A percentile compares a stretch with the other conserved stretches of the same genome.
phyloP scores from a whole-genome alignment of 2,797 vertebrate genomes.

The Enteromius treurensis region DNA sequence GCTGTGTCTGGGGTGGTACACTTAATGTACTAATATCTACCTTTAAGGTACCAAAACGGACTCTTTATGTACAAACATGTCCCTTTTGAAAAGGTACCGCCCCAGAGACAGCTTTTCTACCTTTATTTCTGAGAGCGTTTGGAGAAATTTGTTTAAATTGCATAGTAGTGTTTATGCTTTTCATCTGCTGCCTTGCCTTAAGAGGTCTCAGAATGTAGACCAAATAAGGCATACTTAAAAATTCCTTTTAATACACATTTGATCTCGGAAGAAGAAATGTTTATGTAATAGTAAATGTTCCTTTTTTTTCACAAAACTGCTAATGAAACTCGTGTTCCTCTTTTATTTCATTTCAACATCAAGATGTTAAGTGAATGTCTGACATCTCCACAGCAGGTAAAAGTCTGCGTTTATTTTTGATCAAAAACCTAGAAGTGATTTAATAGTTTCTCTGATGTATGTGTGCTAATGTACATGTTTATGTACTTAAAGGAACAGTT shows the following conservation, averaged over 20 bases:
- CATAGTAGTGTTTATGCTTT: neutral
- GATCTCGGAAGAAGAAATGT: neutral
- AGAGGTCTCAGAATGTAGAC: neutral
- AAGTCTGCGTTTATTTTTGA: neutral
- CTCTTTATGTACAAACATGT: too few relatives aligned
- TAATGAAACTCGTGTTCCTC: neutral
- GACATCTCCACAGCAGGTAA: constrained; percentile 1
- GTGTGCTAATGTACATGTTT: too few relatives aligned
- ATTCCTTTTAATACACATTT: neutral
- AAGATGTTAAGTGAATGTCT: neutral
- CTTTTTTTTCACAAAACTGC: neutral
- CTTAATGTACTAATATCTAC: too few relatives aligned
- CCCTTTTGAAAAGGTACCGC: too few relatives aligned
- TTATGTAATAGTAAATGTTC: neutral
- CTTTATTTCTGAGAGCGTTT: too few relatives aligned
- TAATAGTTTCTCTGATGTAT: neutral
- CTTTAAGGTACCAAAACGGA: too few relatives aligned
- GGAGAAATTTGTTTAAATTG: neutral
- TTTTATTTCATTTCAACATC: neutral
- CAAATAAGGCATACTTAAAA: neutral
- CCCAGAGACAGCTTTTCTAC: too few relatives aligned
- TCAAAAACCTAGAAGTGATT: neutral
- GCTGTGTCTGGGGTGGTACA: too few relatives aligned
- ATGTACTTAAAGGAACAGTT: neutral
- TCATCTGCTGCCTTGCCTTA: neutral